phyloP scores from a whole-genome alignment of 2,888 invertebrate species.

The Amaurobius ferox region DNA sequence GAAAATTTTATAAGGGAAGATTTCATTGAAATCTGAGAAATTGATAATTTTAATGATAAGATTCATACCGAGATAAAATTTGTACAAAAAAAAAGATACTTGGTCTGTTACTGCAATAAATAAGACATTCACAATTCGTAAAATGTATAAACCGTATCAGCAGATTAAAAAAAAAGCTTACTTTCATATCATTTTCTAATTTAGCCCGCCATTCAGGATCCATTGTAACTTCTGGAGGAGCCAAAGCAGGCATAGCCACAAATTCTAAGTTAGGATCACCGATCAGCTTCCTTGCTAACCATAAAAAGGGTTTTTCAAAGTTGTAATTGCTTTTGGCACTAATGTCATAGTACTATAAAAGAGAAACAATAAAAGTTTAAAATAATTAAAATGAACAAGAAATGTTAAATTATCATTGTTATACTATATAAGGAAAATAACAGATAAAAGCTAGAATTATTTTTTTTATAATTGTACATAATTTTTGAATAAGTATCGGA shows the following conservation, averaged over 20 bases:
- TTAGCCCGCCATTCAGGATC: conserved; percentile 97
- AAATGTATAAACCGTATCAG: no score
- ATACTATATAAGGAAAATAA: background rate
- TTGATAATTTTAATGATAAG: no score
- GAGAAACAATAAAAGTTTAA: conserved; percentile 23
- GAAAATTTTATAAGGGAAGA: no score
- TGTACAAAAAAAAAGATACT: no score
- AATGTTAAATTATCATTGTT: background rate
- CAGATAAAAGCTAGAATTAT: no score
- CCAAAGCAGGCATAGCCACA: conserved; percentile 98
- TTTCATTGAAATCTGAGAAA: no score
- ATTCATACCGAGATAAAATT: no score
- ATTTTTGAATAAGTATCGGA: no score
- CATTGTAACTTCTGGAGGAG: conserved; percentile 99
- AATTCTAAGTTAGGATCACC: conserved; percentile 99
- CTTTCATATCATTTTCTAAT: conserved; percentile 96
- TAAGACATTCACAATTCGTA: no score
- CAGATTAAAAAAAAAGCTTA: no score
- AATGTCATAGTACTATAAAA: conserved; percentile 97
- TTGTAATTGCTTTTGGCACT: conserved; percentile 99
- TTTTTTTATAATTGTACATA: no score
- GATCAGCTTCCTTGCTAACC: conserved; percentile 97
- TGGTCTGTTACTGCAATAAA: no score
- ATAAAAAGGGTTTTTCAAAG: conserved; percentile 99
- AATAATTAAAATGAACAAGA: background rate